phyloP scores from a whole-genome alignment of 2,113 vertebrate species.

The Sturnira hondurensis region DNA sequence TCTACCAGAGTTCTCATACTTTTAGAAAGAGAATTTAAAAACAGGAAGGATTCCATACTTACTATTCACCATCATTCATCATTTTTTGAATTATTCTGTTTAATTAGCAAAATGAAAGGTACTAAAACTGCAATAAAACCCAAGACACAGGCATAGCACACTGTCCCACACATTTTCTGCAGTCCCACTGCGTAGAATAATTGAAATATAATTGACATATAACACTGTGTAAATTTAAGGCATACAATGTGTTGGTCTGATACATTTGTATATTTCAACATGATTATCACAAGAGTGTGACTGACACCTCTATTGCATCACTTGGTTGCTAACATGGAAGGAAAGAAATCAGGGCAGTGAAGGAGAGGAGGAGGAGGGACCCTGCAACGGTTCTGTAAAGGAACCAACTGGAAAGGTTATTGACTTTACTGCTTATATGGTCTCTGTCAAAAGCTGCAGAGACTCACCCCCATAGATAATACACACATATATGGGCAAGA shows the following conservation, averaged over 20 bases:
- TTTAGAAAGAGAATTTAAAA: conserved; percentile 29
- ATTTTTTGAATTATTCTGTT: neutral
- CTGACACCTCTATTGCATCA: neutral
- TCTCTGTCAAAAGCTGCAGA: neutral
- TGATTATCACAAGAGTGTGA: neutral
- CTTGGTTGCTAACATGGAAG: neutral
- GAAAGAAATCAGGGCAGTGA: neutral
- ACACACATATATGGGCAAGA: neutral
- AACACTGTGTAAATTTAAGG: neutral
- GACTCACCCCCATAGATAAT: too few relatives aligned
- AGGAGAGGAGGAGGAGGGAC: neutral
- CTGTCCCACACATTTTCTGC: neutral
- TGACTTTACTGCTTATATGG: neutral
- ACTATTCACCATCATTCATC: neutral
- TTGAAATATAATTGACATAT: neutral
- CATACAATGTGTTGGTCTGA: neutral
- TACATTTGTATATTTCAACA: neutral
- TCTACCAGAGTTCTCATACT: neutral
- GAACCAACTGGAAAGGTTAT: neutral
- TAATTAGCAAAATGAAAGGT: neutral
- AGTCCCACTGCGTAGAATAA: neutral
- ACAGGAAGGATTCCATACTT: neutral
- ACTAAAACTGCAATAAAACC: neutral
- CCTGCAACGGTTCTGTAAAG: neutral
- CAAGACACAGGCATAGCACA: neutral